Evolutionary conservation across 2,797 vertebrate species (phyloP).

Genomic region (Leptodactylus fallax): DNA sequence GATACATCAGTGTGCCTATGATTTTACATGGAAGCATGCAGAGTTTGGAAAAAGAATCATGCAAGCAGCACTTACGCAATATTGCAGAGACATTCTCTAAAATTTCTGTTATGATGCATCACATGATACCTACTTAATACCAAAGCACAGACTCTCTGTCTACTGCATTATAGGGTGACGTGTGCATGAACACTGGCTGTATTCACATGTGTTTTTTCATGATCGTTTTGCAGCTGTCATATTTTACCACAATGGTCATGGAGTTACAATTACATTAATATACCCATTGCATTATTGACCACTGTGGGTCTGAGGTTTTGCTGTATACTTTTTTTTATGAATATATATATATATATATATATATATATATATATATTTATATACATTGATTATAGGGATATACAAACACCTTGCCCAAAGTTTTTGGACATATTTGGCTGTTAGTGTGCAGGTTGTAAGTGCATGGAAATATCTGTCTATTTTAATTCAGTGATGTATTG

Average conservation of each 20-base stretch:
- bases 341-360: too few relatives aligned
- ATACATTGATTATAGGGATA: background rate
- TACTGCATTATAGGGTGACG: too few relatives aligned
- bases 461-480: background rate
- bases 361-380: too few relatives aligned
- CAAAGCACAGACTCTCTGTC: background rate
- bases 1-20: too few relatives aligned
- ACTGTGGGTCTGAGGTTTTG: background rate
- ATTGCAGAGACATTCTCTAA: too few relatives aligned
- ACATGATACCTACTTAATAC: too few relatives aligned
- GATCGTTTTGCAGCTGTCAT: background rate
- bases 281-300: background rate
- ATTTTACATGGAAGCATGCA: too few relatives aligned
- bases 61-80: too few relatives aligned
- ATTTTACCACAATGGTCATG: background rate
- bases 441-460: background rate
- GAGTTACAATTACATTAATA: background rate
- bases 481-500: background rate
- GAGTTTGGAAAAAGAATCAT: too few relatives aligned
- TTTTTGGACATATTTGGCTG: conserved; percentile 8
- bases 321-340: background rate
- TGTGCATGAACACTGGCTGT: too few relatives aligned
- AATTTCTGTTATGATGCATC: too few relatives aligned
- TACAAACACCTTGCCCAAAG: background rate
- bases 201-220: background rate